Base-by-base conservation (phyloP, 2,888 invertebrate genomes). In the Euplexia lucipara region DNA sequence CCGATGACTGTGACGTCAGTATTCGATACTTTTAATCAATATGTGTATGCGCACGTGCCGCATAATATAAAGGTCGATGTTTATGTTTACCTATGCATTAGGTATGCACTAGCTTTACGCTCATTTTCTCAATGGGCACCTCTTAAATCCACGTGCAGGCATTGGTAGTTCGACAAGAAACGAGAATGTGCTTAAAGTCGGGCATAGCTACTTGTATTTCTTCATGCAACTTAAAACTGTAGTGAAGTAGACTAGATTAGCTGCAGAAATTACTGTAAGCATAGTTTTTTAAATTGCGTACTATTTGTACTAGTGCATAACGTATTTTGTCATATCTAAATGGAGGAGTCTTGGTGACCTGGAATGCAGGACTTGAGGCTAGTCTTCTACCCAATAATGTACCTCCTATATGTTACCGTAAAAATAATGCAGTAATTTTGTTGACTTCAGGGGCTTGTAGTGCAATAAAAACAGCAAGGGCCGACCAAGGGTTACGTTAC, bases 21-120 rank as follows among this genome's bases (percentile, higher is more conserved):
- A 60, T 66, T 65, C 56, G 42, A 64, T 65, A 64, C 52, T 77
- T 74, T 64, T 78, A 62, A 70, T 78, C 67, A 75, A 65, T 62
- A 48, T 64, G 63, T 51, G 37, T 16, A 37, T 16, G 78, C 47
- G 59, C 75, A 74, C 75, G 70, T 81, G 79, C 47, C 32, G 26
- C 22, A 39, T 53, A 54, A 52, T 59, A 57, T 62, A 70, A 42
- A 60, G 63, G 59, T 59, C 42, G 62, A 67, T 58, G 45, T 66
- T 53, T 78, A 63, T 74, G 73, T 80, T 78, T 73, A 78, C 58
- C 57, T 69, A 53, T 53, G 42, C 32, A 59, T 47, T 76, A 58
- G 48, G 16, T 32, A 47, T 48, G 64, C 73, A 72, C n/a, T 56
- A 45, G 35, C 52, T 74, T 73, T 39, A 53, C 68, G 78, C 68